A percentile compares a stretch with the other conserved stretches of the same genome.
phyloP scores from a whole-genome alignment of 1,140 invertebrate genomes.

The Sogatella furcifera region DNA sequence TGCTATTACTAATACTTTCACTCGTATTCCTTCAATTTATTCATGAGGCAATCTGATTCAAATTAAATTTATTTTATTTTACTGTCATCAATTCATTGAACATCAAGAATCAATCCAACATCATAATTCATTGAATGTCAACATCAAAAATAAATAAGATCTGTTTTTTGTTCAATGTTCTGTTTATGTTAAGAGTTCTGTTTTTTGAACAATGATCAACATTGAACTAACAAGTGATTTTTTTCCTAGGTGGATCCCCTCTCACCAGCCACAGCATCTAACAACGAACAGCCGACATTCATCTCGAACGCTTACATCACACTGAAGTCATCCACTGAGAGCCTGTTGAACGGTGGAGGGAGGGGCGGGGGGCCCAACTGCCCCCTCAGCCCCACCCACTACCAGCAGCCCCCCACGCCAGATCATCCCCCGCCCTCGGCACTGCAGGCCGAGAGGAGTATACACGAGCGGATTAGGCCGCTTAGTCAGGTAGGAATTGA shows the following conservation, averaged over 20 bases:
- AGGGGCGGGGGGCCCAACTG: conserved; percentile 16
- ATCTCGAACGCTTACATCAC: conserved; percentile 46
- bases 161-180: too few species aligned
- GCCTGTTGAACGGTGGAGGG: conserved; percentile 42
- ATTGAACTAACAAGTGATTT: too few species aligned
- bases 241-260: conserved; percentile 14
- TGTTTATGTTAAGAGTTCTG: too few species aligned
- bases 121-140: too few species aligned
- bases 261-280: conserved; percentile 29
- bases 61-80: too few species aligned
- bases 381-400: conserved; percentile 73
- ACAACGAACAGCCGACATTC: conserved; percentile 31
- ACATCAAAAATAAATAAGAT: too few species aligned
- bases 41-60: too few species aligned
- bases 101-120: too few species aligned
- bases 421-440: conserved; percentile 92
- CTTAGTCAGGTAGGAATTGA: conserved; percentile 60
- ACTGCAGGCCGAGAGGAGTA: conserved; percentile 74
- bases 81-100: too few species aligned
- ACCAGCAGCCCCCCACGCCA: conserved; percentile 83
- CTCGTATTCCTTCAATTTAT: too few species aligned
- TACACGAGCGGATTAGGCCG: conserved; percentile 81
- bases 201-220: too few species aligned
- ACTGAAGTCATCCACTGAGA: conserved; percentile 51
- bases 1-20: too few species aligned